Base-by-base conservation (phyloP, 1,140 invertebrate species). In the Pseudobourletiella spinata region DNA sequence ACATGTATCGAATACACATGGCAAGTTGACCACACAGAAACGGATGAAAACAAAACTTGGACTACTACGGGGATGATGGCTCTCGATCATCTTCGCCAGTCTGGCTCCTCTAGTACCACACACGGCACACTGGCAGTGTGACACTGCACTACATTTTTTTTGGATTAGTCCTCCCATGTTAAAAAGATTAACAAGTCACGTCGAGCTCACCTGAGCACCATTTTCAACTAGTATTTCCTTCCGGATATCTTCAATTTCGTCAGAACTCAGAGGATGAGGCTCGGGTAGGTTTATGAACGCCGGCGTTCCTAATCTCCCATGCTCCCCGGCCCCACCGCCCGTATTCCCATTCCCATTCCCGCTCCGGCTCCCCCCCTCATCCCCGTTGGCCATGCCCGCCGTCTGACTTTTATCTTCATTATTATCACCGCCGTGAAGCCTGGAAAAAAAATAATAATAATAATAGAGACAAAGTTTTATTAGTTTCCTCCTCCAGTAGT, bases 231-330 rank as follows among this genome's bases (percentile, higher is more conserved):
- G 20, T 29, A 69, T 63, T 42, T 66, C 42, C 30, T 29, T 54
- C 11, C 46, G 39, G 18, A 69, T 61, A 29, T 48, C 43, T 29
- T 63, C 44, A 48, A 69, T 69, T 52, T 65, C 63, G 24, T 61
- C 64, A 35, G 48, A 50, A 20, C 18, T 57, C 16, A 69, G 55
- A 3, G 48, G n/a, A 35, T 29, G 50, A 18, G 67, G 57, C 43
- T 69, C 67, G 24, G 63, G 67, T 44, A 69, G 15, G 39, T 69
- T 69, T 15, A 69, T 65, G 56, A 69, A 69, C 16, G 60, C 67
- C 20, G 67, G 67, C 42, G 67, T 69, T 1, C 64, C 67, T 14
- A 63, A 51, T 59, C 60, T 43, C 18, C 67, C 64, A 54, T 50
- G 55, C 55, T 58, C 67, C 30, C 35, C 44, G 39, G 60, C 61